These are phyloP conservation scores for Lepisosteus oculatus DNA, from an alignment of 2,113 vertebrate species.

Conservation along the genomic window DNA sequence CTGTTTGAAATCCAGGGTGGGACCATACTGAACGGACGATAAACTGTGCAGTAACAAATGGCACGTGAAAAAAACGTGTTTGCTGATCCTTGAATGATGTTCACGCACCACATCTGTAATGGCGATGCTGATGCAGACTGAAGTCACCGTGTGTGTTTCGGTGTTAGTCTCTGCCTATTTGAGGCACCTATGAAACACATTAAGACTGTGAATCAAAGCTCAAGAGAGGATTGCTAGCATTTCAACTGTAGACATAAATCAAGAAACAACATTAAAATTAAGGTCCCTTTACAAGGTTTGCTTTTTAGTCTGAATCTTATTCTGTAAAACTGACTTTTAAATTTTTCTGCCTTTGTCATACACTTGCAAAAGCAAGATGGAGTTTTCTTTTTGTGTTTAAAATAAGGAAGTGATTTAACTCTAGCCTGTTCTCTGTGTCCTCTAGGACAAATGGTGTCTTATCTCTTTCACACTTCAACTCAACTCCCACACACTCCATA, in stretches of 20 bases:
- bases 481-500: not conserved
- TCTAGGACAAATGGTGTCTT: constrained; percentile 26
- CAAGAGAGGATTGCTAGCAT: no score
- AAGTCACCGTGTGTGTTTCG: not conserved
- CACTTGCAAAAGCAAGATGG: constrained; percentile 25
- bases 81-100: constrained; percentile 38
- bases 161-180: not conserved
- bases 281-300: constrained; percentile 28
- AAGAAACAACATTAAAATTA: not conserved
- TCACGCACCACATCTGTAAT: not conserved
- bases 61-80: constrained; percentile 12
- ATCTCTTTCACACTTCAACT: constrained; percentile 24
- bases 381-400: constrained; percentile 3
- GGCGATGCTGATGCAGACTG: no score
- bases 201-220: not conserved
- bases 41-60: not conserved
- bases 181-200: not conserved
- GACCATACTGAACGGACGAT: constrained; percentile 24
- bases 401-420: constrained; percentile 35
- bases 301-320: constrained; percentile 37
- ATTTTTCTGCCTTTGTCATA: constrained; percentile 22
- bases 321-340: constrained; percentile 34
- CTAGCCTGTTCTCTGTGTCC: constrained; percentile 6
- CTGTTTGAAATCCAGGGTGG: constrained; percentile 33
- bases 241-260: no score